Base-by-base conservation (phyloP, 1,140 invertebrate species). In the Bradysia coprophila region DNA sequence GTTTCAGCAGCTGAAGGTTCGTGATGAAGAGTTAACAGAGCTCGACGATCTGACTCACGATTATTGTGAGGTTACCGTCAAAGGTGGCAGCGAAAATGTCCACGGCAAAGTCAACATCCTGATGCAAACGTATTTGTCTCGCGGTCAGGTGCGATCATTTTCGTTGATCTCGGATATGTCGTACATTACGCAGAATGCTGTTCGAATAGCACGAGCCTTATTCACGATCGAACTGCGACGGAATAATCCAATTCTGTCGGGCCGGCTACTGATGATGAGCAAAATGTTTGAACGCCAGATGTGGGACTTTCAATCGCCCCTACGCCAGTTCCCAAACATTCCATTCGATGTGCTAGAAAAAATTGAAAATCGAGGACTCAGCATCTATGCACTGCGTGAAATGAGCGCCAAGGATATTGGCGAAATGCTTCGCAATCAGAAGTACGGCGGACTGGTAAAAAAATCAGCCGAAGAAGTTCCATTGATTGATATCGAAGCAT, bases 101-200 rank as follows among this genome's bases (percentile, higher is more conserved):
- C 72, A 87, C 53, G 93, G 91, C 42, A 99, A 99, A 76, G 92
- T 98, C 18, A 97, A 97, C 61, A 93, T 96, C 53, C 66, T 99
- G 4, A 71, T 99, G 45, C 95, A 98, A 63, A 81, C 87, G 0
- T 91, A 81, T 59, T 68, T 98, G 13, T 91, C 86, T 1, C 66
- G 81, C 45, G 78, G 76, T 21, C 64, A 68, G 32, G 73, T 95
- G 1, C 78, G 86, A 49, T 75, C 78, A 1, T 92, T 94, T 53
- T 97, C 93, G 0, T 64, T 98, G 4, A 72, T 87, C 42, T 95
- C 92, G 0, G 93, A 98, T 71, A 75, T 85, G 59, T 78, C 84
- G 15, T 98, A 95, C 58, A 82, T 97, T 18, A 84, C 80, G 38
- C 87, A 95, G 77, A 98, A 97, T 61, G 81, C 87, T 28, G 73